Evolutionary conservation across 2,113 vertebrate species (phyloP), one percentile per base, ranked within the genome.

Genomic region (Nycticebus coucang): DNA sequence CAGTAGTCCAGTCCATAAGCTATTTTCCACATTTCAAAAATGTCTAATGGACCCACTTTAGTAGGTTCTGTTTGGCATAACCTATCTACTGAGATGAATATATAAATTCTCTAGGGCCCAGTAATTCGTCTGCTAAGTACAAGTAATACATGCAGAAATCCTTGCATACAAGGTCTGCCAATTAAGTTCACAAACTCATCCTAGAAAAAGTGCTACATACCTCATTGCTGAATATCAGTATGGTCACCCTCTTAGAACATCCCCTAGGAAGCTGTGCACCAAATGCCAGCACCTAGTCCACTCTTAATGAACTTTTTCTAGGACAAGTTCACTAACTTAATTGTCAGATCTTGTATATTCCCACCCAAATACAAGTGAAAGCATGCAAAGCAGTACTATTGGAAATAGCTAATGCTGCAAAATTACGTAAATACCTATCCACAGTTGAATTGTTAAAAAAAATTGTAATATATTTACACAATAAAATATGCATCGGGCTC

Each of bases 21-120:
- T 88, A 22, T 94, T 93, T 95, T 96, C 30, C 35, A 68, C 55
- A 79, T 93, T 91, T 96, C 41, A 75, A 17, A 93, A 57, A 24
- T 74, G 24, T 74, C 37, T 75, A 91, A 45, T 57, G 87, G 15
- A 88, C 68, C 28, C 41, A 81, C 89, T 97, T 96, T 62, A 13
- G 50, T 41, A 82, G 82, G 87, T 72, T 87, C 28, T 80, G 1
- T 68, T 92, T 87, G 60, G 22, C 53, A 92, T 57, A 94, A 74
- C 53, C 53, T 95, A 7, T 95, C 53, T 88, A 19, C 9, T 90
- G 88, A 95, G 77, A 37, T 53, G 21, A 81, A 69, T 45, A 60
- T 1, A 66, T 41, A 92, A 2, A 17, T 68, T 60, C 7, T 13
- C 24, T 14, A 91, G 85, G 81, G 37, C 33, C 26, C 22, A 64